A percentile compares a stretch with the other conserved stretches of the same genome.
phyloP scores from a whole-genome alignment of 2,113 vertebrate genomes.

The Leucopsar rothschildi region DNA sequence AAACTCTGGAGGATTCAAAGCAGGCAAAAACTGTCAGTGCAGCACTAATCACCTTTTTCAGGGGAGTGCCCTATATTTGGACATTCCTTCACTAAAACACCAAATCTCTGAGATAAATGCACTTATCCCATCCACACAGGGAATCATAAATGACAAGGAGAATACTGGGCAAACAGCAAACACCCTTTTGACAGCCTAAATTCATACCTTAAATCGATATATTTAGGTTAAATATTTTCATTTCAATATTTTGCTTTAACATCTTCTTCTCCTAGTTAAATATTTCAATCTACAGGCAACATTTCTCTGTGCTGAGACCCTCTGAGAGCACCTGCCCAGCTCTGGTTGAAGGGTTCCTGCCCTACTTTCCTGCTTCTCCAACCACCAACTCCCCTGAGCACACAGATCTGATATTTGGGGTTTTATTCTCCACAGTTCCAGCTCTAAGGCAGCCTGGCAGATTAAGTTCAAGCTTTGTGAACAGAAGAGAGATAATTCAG shows the following conservation, averaged over 20 bases:
- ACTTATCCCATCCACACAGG: background rate
- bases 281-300: accelerated
- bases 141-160: accelerated
- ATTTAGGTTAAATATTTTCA: background rate
- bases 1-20: background rate
- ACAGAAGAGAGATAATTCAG: conserved; percentile 30
- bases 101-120: background rate
- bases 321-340: background rate
- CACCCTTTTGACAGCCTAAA: background rate
- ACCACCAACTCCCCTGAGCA: background rate
- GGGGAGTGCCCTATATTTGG: background rate
- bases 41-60: background rate
- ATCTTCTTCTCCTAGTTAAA: background rate
- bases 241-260: background rate
- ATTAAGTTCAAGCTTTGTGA: conserved; percentile 12
- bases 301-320: background rate
- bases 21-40: background rate
- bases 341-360: background rate
- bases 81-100: background rate
- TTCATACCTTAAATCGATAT: background rate
- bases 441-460: conserved; percentile 4
- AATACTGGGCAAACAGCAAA: background rate
- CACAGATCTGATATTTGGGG: background rate
- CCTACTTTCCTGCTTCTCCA: background rate
- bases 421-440: background rate